These are phyloP conservation scores for Clostera curtula DNA, from an alignment of 2,888 invertebrate species.

Conservation along the genomic window DNA sequence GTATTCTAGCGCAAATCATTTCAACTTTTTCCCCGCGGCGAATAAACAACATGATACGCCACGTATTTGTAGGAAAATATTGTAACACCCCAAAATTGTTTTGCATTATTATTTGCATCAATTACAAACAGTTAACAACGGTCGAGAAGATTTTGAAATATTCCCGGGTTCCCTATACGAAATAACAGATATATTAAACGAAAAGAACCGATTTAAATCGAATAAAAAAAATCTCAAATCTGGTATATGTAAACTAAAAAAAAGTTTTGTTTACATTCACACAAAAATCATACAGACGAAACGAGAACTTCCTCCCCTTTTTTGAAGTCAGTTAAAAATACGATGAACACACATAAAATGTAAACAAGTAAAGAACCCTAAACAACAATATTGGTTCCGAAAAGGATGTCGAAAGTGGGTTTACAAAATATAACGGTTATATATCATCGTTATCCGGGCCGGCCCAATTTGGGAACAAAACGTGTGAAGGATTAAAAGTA, in stretches of 20 bases:
- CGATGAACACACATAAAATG: no score
- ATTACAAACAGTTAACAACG: conserved; percentile 19
- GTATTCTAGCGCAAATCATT: no score
- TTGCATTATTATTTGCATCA: conserved; percentile 31
- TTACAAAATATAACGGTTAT: conserved; percentile 27
- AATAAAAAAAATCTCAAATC: no score
- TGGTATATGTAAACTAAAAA: no score
- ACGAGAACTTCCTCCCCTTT: no score
- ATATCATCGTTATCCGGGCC: conserved; percentile 34
- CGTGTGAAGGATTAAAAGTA: conserved; percentile 30
- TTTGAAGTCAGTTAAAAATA: no score
- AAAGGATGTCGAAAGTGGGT: conserved; percentile 21
- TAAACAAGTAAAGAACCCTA: not conserved
- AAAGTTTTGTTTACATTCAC: no score
- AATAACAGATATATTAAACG: no score
- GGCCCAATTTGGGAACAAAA: conserved; percentile 33
- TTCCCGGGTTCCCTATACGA: no score
- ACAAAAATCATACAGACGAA: no score
- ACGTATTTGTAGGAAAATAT: conserved; percentile 19
- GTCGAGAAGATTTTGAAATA: no score
- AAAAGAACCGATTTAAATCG: no score
- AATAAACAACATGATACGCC: conserved; percentile 14
- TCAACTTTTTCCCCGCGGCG: conserved; percentile 2
- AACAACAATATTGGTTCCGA: conserved; percentile 4
- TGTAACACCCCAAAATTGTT: conserved; percentile 24